These are phyloP conservation scores for Chrysolina americana DNA, from an alignment of 2,888 invertebrate genomes.

Conservation along the genomic window DNA sequence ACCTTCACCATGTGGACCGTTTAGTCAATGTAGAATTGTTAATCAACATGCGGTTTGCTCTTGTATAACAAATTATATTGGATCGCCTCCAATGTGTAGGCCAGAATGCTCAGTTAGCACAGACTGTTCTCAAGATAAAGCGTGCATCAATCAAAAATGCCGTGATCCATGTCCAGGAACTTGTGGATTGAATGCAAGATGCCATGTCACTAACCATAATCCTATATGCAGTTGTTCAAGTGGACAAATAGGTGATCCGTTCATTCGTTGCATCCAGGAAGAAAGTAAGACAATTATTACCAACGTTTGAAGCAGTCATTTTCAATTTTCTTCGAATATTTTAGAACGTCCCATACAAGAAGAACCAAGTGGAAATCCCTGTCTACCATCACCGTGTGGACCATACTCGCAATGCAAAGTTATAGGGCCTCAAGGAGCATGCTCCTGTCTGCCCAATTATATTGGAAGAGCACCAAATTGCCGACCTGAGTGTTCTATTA, in stretches of 20 bases:
- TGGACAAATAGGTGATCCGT: slow-evolving; percentile 86
- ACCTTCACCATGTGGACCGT: slow-evolving; percentile 85
- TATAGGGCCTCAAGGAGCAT: slow-evolving; percentile 83
- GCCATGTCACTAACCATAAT: slow-evolving; percentile 88
- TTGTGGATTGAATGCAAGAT: slow-evolving; percentile 87
- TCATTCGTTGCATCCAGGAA: slow-evolving; percentile 79
- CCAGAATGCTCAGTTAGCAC: slow-evolving; percentile 89
- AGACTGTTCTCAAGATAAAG: slow-evolving; percentile 85
- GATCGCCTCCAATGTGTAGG: slow-evolving; percentile 82
- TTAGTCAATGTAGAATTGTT: slow-evolving; percentile 82
- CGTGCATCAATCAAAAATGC: slow-evolving; percentile 86
- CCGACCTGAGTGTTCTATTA: slow-evolving; percentile 87
- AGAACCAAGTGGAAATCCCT: slow-evolving; percentile 79
- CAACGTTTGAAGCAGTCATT: neutral
- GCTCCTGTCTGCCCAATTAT: slow-evolving; percentile 85
- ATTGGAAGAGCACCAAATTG: slow-evolving; percentile 89
- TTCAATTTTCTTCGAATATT: slow-evolving; percentile 57
- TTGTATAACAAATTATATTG: slow-evolving; percentile 83
- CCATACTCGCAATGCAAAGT: slow-evolving; percentile 87
- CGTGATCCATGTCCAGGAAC: slow-evolving; percentile 86
- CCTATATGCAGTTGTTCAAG: slow-evolving; percentile 87
- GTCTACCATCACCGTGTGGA: slow-evolving; percentile 88
- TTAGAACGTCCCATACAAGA: slow-evolving; percentile 70
- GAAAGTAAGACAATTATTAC: slow-evolving; percentile 63
- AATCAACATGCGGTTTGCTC: slow-evolving; percentile 86